Evolutionary conservation across 1,140 invertebrate genomes (phyloP).

Genomic region (Hylyphantes graminicola): DNA sequence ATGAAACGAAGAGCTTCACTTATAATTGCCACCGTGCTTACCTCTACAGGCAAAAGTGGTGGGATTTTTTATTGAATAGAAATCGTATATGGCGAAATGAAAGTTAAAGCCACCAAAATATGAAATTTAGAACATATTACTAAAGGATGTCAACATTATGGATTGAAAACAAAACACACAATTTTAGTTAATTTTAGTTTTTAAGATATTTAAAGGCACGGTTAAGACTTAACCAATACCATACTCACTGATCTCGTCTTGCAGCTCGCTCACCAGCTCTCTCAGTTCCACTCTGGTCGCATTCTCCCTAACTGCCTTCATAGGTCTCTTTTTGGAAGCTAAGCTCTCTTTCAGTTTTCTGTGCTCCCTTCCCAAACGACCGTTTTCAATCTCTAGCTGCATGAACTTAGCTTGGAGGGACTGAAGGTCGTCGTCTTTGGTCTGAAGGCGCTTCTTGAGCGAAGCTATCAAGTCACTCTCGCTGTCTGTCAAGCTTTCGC

Average conservation of each 20-base stretch:
- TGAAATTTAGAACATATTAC: too few species aligned
- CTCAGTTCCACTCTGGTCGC: slow-evolving; percentile 78
- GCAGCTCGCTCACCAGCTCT: slow-evolving; percentile 81
- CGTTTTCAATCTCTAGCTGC: slow-evolving; percentile 64
- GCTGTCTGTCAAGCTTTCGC: slow-evolving; percentile 67
- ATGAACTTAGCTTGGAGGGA: slow-evolving; percentile 63
- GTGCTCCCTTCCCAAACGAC: slow-evolving; percentile 72
- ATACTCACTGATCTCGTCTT: slow-evolving; percentile 79
- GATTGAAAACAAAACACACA: too few species aligned
- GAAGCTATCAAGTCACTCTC: slow-evolving; percentile 61
- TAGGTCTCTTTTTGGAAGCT: slow-evolving; percentile 73
- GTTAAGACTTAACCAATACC: too few species aligned
- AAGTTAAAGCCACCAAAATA: too few species aligned
- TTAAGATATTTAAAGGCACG: too few species aligned
- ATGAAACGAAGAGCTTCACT: too few species aligned
- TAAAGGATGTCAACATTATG: too few species aligned
- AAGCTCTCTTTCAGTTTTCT: slow-evolving; percentile 66
- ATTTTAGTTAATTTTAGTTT: too few species aligned
- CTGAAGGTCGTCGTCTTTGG: slow-evolving; percentile 66
- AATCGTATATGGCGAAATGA: too few species aligned
- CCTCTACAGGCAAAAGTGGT: too few species aligned
- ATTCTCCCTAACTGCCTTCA: slow-evolving; percentile 78
- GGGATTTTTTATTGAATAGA: too few species aligned
- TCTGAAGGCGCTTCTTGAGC: slow-evolving; percentile 72
- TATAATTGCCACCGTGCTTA: too few species aligned